Evolutionary conservation across 1,140 invertebrate genomes (phyloP), one percentile per base, ranked within the genome.

Genomic region (Papilio polyxenes): DNA sequence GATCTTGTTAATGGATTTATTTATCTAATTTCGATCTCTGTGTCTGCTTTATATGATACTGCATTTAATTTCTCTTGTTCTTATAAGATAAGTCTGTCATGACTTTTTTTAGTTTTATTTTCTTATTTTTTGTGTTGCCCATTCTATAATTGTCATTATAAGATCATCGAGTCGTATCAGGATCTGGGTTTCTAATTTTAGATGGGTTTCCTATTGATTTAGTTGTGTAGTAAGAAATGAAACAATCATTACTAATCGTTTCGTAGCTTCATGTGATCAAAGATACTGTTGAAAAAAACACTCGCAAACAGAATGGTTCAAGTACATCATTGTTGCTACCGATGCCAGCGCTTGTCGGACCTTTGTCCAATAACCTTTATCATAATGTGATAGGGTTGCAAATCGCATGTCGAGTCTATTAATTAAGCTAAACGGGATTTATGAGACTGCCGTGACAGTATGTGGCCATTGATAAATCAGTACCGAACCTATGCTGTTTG

Each of bases 261-360:
- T 85, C 82, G 8, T 17, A 85, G 9, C 80, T 89, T 82, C 74
- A n/a, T 69, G 86, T 56, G 23, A 78, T 80, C 74, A 78, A 87
- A 88, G 89, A 88, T 89, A 85, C 87, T 89, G 89, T 89, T 89
- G 87, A 91, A 91, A 92, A 92, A 92, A 91, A 87, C 85, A 83
- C 83, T 87, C 85, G 88, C 90, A 89, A 87, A 90, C 88, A 88
- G 84, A 89, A 90, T 91, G 90, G 90, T 87, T 87, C 86, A 88
- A 88, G 86, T 89, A 89, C 89, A 89, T 92, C 88, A 91, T 89
- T 90, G 88, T 88, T 86, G 90, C 86, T 88, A 87, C 87, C 88
- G 89, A 91, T 91, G 88, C 87, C 86, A 87, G 80, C 78, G 80
- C 82, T 44, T 80, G 15, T 17, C 11, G 17, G 17, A 65, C 65